These are phyloP conservation scores for pig (Sus scrofa) DNA, from an alignment of 2,113 vertebrate species.

Conservation along the genomic window T2T-Sscrofa CM000828.6:67959001-67959500, in stretches of 20 bases:
- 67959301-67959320: background rate
- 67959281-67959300: accelerated
- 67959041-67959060: background rate
- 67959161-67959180: background rate
- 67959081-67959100: background rate
- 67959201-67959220: background rate
- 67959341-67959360: accelerated
- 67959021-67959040: background rate
- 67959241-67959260: no score
- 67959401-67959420: no score
- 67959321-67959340: background rate
- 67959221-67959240: background rate
- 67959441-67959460: background rate
- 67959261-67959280: accelerated
- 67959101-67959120: background rate
- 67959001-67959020: accelerated
- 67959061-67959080: background rate
- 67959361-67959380: background rate
- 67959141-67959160: background rate
- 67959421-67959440: background rate
- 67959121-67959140: background rate
- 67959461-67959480: background rate
- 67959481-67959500: background rate
- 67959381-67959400: accelerated
- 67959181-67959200: background rate